Percentiles rank a stretch among this genome's conserved stretches.
Evolutionary conservation across 1,140 invertebrate genomes (phyloP).

Genomic region (Lepidurus packardi): DNA sequence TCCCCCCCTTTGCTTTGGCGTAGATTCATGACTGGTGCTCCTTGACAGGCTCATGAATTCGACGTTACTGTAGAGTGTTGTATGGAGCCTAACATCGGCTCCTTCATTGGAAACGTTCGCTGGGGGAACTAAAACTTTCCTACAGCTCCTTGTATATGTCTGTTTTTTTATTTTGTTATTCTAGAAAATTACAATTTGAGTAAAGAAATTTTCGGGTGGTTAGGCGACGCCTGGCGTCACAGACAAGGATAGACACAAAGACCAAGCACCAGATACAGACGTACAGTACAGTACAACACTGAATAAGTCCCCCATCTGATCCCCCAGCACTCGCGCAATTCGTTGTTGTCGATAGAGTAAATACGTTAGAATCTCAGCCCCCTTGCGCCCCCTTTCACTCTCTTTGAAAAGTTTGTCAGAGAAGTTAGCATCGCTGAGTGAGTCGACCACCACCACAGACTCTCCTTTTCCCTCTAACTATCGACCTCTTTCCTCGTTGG

Average conservation of each 20-base stretch:
- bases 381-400: neutral
- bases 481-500: neutral
- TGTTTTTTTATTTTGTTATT: neutral
- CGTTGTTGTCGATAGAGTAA: neutral
- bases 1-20: constrained; percentile 1
- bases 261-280: neutral
- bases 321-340: neutral
- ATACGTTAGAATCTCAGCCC: neutral
- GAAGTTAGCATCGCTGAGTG: constrained; percentile 1
- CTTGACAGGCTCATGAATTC: constrained; percentile 18
- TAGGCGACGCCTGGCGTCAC: constrained; percentile 1
- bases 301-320: neutral
- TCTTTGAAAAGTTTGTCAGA: neutral
- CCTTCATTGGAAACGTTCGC: neutral
- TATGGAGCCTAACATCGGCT: neutral
- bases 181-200: neutral
- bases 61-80: neutral
- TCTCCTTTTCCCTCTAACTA: neutral
- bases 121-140: neutral
- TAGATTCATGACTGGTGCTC: constrained; percentile 18
- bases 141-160: neutral
- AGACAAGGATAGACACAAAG: constrained; percentile 3
- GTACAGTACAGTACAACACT: neutral
- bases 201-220: constrained; percentile 3
- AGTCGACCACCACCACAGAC: neutral